A percentile compares a stretch with the other conserved stretches of the same genome.
Evolutionary conservation across 2,797 vertebrate species (phyloP).

Genomic region (Tinamus major): DNA sequence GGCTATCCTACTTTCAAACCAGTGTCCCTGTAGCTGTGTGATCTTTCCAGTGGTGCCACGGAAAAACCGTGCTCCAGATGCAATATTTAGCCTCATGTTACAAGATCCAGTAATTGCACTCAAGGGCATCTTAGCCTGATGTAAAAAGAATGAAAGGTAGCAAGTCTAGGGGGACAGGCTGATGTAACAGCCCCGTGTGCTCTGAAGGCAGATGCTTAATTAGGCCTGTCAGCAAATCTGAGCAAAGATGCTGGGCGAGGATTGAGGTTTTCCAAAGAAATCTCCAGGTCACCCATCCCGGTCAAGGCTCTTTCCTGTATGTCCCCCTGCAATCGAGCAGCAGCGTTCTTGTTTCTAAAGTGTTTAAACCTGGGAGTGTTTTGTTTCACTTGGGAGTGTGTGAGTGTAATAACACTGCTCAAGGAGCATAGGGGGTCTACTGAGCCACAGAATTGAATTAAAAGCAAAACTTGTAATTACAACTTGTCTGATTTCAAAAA

Average conservation of each 20-base stretch:
- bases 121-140: conserved; percentile 72
- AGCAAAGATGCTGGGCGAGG: not conserved
- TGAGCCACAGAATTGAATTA: not conserved
- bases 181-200: conserved; percentile 77
- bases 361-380: not conserved
- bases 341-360: rapidly evolving
- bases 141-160: conserved; percentile 79
- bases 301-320: rapidly evolving
- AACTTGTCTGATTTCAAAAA: no score
- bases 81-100: conserved; percentile 50
- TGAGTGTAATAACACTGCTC: rapidly evolving
- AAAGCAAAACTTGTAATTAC: no score
- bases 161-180: conserved; percentile 63
- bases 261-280: not conserved
- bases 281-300: rapidly evolving
- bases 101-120: conserved; percentile 65
- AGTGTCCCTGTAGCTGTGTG: not conserved
- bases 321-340: not conserved
- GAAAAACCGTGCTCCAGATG: conserved; percentile 18
- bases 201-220: not conserved
- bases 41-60: not conserved
- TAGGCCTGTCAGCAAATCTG: not conserved
- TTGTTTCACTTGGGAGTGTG: rapidly evolving
- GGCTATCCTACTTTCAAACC: not conserved
- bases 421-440: not conserved